These are phyloP conservation scores for Netelia melanura DNA, from an alignment of 2,888 invertebrate genomes.

Conservation along the genomic window DNA sequence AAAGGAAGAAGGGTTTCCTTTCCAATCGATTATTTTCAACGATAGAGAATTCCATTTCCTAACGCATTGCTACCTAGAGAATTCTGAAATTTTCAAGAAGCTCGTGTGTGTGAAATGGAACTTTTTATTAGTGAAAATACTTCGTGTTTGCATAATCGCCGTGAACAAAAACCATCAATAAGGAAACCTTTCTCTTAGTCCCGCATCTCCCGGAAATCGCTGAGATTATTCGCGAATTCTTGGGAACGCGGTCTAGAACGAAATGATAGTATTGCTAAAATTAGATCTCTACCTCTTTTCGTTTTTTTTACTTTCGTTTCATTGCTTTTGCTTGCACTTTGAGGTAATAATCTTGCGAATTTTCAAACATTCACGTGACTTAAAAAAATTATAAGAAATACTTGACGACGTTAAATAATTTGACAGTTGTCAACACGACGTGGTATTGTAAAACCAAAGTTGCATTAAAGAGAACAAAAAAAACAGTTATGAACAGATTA, in stretches of 20 bases:
- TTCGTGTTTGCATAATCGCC: conserved; percentile 28
- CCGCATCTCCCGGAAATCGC: conserved; percentile 60
- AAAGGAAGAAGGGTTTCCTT: conserved; percentile 67
- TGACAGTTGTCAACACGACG: conserved; percentile 48
- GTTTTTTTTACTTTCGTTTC: conserved; percentile 56
- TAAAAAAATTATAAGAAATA: conserved; percentile 28
- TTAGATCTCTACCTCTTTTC: conserved; percentile 51
- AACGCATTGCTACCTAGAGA: too few relatives aligned
- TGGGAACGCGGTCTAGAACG: conserved; percentile 51
- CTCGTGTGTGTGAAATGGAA: too few relatives aligned
- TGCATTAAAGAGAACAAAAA: conserved; percentile 54
- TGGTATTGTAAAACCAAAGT: conserved; percentile 65
- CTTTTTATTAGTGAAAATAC: conserved; percentile 55
- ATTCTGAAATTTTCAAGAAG: too few relatives aligned
- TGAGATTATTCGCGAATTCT: conserved; percentile 36
- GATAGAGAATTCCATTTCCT: conserved; percentile 59
- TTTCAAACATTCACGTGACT: conserved; percentile 57
- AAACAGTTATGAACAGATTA: conserved; percentile 52
- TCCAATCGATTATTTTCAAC: conserved; percentile 65
- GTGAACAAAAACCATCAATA: conserved; percentile 67
- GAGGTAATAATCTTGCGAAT: conserved; percentile 40
- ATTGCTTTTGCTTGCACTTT: conserved; percentile 49
- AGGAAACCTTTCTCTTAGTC: conserved; percentile 69
- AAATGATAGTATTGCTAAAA: conserved; percentile 64
- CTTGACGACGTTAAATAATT: conserved; percentile 15